Evolutionary conservation across 2,113 vertebrate species (phyloP).

Genomic region (Sardina pilchardus): DNA sequence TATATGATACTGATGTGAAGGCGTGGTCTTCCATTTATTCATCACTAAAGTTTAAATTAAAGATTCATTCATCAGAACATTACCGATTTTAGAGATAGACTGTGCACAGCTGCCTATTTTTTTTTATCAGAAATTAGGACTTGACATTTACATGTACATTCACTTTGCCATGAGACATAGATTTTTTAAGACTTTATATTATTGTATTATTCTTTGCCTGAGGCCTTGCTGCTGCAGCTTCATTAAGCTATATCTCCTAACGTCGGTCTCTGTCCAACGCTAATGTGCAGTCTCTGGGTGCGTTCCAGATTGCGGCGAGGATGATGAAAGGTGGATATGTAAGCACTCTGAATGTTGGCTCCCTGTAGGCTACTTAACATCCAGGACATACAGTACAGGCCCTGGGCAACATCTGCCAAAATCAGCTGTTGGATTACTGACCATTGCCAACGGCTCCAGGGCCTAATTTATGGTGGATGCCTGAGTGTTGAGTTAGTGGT

Average conservation of each 20-base stretch:
- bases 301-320: constrained; percentile 71
- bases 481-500: constrained; percentile 64
- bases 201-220: too few relatives aligned
- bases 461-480: constrained; percentile 75
- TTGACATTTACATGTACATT: too few relatives aligned
- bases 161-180: too few relatives aligned
- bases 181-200: too few relatives aligned
- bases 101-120: too few relatives aligned
- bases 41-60: too few relatives aligned
- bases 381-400: constrained; percentile 70
- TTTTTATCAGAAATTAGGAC: too few relatives aligned
- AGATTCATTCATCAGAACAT: too few relatives aligned
- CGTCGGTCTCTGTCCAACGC: constrained; percentile 74
- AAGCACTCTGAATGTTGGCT: constrained; percentile 64
- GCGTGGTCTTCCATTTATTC: too few relatives aligned
- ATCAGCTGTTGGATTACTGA: constrained; percentile 71
- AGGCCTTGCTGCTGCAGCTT: too few relatives aligned
- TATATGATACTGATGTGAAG: too few relatives aligned
- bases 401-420: constrained; percentile 74
- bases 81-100: too few relatives aligned
- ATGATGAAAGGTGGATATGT: constrained; percentile 58
- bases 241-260: constrained; percentile 53
- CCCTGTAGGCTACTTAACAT: constrained; percentile 74
- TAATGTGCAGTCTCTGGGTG: constrained; percentile 75
- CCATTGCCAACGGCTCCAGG: constrained; percentile 74